Conservation (phyloP, 2,797 vertebrate genomes). For the Poecilia velifera region DNA sequence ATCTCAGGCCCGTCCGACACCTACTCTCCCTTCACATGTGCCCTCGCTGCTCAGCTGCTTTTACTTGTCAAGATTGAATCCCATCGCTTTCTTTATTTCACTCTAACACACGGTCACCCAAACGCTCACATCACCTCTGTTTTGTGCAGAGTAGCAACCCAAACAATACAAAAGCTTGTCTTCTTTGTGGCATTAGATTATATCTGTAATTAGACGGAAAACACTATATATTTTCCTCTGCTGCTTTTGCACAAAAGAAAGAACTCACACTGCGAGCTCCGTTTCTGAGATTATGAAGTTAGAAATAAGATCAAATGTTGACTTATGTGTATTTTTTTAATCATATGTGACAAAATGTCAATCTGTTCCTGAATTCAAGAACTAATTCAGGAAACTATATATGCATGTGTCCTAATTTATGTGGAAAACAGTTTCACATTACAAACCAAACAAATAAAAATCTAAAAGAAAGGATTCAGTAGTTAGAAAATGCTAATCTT, state of each 20-base stretch:
- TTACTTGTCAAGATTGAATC: slow-evolving; percentile 56
- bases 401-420: neutral
- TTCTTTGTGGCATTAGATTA: slow-evolving; percentile 12
- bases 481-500: neutral
- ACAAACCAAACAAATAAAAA: neutral
- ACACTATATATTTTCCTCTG: neutral
- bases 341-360: neutral
- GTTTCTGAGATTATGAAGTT: neutral
- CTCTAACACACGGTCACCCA: slow-evolving; percentile 17
- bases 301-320: neutral
- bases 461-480: neutral
- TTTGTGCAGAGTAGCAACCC: slow-evolving; percentile 22
- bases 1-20: slow-evolving; percentile 64
- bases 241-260: neutral
- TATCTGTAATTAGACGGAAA: neutral
- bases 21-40: slow-evolving; percentile 50
- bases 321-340: neutral
- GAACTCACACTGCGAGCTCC: neutral
- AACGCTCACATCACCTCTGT: slow-evolving; percentile 3
- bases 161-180: slow-evolving; percentile 27
- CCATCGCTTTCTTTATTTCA: slow-evolving; percentile 32
- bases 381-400: neutral
- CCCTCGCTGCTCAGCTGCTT: slow-evolving; percentile 56
- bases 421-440: neutral
- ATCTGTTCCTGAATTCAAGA: too few relatives aligned